phyloP scores from a whole-genome alignment of 2,888 invertebrate species.

The Ethmia dodecea region DNA sequence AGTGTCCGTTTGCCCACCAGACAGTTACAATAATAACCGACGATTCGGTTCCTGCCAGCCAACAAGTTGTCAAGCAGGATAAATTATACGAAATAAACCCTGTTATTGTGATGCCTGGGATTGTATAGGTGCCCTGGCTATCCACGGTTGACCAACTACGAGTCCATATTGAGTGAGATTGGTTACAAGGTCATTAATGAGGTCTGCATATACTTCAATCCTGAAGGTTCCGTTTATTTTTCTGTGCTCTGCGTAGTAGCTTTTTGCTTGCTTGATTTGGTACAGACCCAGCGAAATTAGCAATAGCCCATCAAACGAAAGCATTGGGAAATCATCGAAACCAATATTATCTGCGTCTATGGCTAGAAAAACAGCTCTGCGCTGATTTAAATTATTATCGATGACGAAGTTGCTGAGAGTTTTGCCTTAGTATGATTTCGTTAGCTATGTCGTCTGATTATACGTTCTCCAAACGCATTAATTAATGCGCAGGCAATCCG shows the following conservation, averaged over 20 bases:
- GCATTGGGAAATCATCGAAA: constrained; percentile 2
- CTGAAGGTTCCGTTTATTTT: too few species aligned
- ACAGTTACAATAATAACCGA: too few species aligned
- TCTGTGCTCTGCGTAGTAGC: constrained; percentile 9
- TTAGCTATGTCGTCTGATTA: background rate
- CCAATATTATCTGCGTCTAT: constrained; percentile 1
- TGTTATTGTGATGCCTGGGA: too few species aligned
- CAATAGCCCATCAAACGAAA: constrained; percentile 4
- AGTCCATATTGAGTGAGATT: too few species aligned
- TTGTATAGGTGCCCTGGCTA: too few species aligned
- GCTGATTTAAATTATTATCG: constrained; percentile 1
- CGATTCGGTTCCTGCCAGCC: too few species aligned
- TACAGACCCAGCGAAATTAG: constrained; percentile 3
- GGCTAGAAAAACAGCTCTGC: background rate
- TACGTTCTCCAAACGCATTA: background rate
- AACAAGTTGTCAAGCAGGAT: too few species aligned
- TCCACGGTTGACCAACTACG: too few species aligned
- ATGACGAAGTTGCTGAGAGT: background rate
- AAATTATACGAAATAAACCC: too few species aligned
- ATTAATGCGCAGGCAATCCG: constrained; percentile 1
- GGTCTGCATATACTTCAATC: too few species aligned
- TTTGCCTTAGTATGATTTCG: background rate
- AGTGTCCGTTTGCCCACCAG: too few species aligned
- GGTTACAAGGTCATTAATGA: too few species aligned
- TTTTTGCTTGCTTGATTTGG: constrained; percentile 1